Percentiles rank a stretch among this genome's conserved stretches.
Evolutionary conservation across 1,140 invertebrate genomes (phyloP).

Genomic region (Ptiloglossa arizonensis): DNA sequence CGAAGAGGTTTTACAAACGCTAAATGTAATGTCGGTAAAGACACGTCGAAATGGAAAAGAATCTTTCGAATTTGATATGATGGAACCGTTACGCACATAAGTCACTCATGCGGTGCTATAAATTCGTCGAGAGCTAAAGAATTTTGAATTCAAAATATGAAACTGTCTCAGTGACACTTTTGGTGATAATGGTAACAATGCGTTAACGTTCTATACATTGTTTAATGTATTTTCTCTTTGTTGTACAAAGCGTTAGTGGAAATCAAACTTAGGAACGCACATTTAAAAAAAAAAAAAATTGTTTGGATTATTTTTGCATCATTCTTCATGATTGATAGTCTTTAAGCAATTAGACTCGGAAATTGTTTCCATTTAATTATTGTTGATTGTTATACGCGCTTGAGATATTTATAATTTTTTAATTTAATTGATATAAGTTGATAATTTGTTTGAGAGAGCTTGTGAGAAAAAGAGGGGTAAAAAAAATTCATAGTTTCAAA

Average conservation of each 20-base stretch:
- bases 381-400: constrained; percentile 65
- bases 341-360: constrained; percentile 39
- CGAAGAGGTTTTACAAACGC: neutral
- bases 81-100: neutral
- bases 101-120: constrained; percentile 35
- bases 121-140: constrained; percentile 12
- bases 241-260: constrained; percentile 23
- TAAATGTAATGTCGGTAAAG: neutral
- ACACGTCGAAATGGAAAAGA: neutral
- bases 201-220: neutral
- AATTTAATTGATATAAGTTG: constrained; percentile 49
- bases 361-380: constrained; percentile 66
- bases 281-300: constrained; percentile 7
- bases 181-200: neutral
- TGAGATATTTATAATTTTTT: constrained; percentile 60
- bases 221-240: constrained; percentile 8
- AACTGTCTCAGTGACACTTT: constrained; percentile 14
- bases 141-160: constrained; percentile 3
- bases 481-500: neutral
- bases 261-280: neutral
- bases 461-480: neutral
- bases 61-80: constrained; percentile 18
- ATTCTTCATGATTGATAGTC: constrained; percentile 40
- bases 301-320: constrained; percentile 36
- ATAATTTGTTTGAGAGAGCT: constrained; percentile 20